Evolutionary conservation across 2,797 vertebrate species (phyloP).

Genomic region (Clarias platycephalus): DNA sequence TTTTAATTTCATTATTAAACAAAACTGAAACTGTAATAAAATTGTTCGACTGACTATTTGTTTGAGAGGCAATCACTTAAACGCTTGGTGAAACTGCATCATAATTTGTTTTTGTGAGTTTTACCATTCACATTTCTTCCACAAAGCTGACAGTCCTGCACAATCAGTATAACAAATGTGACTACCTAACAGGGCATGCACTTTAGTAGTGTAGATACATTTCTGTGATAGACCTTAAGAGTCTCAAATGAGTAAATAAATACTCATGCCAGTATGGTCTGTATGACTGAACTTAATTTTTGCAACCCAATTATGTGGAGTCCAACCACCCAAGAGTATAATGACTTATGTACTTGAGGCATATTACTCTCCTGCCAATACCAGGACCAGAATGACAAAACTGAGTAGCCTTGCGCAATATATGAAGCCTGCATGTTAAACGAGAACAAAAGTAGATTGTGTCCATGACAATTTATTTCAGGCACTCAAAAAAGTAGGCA

Average conservation of each 20-base stretch:
- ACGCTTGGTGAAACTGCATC: too few species aligned
- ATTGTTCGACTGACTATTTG: too few species aligned
- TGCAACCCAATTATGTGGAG: not conserved
- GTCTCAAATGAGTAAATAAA: not conserved
- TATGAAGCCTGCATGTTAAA: slow-evolving; percentile 27
- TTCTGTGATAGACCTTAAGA: not conserved
- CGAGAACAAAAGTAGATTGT: slow-evolving; percentile 23
- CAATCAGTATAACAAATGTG: not conserved
- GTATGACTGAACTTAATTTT: not conserved
- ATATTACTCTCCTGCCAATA: slow-evolving; percentile 3
- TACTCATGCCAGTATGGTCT: not conserved
- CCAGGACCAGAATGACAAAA: not conserved
- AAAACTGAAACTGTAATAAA: too few species aligned
- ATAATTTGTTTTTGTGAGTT: too few species aligned
- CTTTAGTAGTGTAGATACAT: not conserved
- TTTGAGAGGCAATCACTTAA: too few species aligned
- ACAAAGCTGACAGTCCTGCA: not conserved
- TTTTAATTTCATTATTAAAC: too few species aligned
- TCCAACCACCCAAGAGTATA: not conserved
- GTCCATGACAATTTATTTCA: slow-evolving; percentile 30
- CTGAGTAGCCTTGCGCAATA: slow-evolving; percentile 9
- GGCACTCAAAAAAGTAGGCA: not conserved
- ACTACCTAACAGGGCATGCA: not conserved
- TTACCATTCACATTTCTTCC: too few species aligned
- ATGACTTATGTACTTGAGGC: not conserved